Conservation (phyloP, 2,113 vertebrate species). For the Haemorhous mexicanus region DNA sequence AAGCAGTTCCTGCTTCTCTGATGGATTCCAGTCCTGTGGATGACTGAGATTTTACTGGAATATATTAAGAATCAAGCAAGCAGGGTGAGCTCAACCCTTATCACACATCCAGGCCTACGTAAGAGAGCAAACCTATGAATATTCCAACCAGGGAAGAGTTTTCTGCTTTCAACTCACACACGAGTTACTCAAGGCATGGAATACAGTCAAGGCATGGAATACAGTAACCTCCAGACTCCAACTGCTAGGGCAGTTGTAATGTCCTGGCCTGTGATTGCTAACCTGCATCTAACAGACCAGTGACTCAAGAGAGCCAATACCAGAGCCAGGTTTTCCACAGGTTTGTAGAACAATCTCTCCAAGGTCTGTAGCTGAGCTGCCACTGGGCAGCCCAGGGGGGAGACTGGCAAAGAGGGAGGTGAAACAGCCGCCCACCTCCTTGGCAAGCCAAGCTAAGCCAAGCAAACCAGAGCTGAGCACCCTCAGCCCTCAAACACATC, state of each 20-base stretch:
- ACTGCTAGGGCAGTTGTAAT: neutral
- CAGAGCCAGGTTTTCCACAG: neutral
- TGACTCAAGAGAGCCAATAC: neutral
- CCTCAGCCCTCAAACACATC: neutral
- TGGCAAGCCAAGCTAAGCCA: neutral
- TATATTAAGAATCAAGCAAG: neutral
- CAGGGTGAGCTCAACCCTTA: neutral
- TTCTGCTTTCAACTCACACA: neutral
- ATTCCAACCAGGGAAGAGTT: neutral
- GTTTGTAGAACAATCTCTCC: neutral
- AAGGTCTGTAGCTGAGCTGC: neutral
- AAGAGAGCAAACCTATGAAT: conserved; percentile 9
- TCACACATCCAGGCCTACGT: neutral
- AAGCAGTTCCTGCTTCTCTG: neutral
- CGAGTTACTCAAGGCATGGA: neutral
- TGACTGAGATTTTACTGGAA: neutral
- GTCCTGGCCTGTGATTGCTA: neutral
- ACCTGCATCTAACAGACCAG: neutral
- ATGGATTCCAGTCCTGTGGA: neutral
- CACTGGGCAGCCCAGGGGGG: neutral
- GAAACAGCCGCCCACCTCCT: neutral
- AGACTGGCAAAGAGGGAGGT: neutral
- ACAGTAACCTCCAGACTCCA: neutral
- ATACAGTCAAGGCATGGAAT: neutral
- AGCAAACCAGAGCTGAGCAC: neutral